Evolutionary conservation across 1,140 invertebrate genomes (phyloP).

Genomic region (Catajapyx aquilonaris): DNA sequence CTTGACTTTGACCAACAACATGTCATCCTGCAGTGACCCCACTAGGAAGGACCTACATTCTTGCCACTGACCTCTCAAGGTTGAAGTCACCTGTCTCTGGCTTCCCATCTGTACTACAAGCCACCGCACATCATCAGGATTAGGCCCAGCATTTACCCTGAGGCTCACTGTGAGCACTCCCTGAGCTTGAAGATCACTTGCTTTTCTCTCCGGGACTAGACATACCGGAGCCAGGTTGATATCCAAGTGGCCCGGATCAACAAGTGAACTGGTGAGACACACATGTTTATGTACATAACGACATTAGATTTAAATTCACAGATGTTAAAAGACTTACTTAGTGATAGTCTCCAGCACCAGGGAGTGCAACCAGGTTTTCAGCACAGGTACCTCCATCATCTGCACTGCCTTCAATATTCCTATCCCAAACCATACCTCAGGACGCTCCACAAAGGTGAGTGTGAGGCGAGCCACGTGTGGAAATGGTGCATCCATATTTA

Average conservation of each 20-base stretch:
- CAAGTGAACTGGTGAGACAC: too few relatives aligned
- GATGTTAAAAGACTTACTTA: constrained; percentile 32
- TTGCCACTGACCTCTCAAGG: constrained; percentile 21
- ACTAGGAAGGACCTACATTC: constrained; percentile 29
- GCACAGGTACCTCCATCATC: constrained; percentile 31
- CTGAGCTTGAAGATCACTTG: constrained; percentile 19
- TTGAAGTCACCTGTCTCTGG: constrained; percentile 22
- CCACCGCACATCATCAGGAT: constrained; percentile 20
- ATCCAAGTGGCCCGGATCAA: neutral
- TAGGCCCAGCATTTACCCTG: constrained; percentile 13
- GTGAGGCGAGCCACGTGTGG: constrained; percentile 28
- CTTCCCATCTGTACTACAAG: constrained; percentile 24
- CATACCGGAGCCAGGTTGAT: constrained; percentile 23
- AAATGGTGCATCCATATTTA: constrained; percentile 28
- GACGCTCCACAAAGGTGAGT: constrained; percentile 28
- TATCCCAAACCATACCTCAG: constrained; percentile 32
- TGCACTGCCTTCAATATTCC: constrained; percentile 26
- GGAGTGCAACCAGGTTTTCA: constrained; percentile 33
- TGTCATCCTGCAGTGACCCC: constrained; percentile 23
- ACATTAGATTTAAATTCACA: constrained; percentile 27
- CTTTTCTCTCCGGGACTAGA: constrained; percentile 18
- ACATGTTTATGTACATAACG: too few relatives aligned
- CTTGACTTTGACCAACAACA: constrained; percentile 24
- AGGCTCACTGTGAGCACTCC: constrained; percentile 26
- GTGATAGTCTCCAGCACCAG: constrained; percentile 30